phyloP scores from a whole-genome alignment of 2,888 invertebrate species.

The Balanococcus diminutus region DNA sequence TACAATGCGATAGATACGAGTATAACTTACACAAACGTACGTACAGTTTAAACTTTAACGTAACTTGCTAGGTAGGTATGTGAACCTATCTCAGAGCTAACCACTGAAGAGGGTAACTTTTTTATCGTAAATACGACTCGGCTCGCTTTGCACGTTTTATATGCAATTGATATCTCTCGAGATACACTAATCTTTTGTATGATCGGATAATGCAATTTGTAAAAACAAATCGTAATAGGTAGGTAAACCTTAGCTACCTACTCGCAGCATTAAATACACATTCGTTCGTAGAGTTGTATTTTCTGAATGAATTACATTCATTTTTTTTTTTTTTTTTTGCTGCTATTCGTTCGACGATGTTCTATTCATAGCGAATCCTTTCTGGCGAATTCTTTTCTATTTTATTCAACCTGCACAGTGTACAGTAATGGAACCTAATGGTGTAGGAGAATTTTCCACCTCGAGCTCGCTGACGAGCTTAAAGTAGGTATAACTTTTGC shows the following conservation, averaged over 20 bases:
- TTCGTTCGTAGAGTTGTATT: background rate
- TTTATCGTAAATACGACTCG: background rate
- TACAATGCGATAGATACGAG: background rate
- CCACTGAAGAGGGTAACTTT: background rate
- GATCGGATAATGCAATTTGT: background rate
- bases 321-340: background rate
- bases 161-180: constrained; percentile 31
- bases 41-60: background rate
- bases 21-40: background rate
- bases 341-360: background rate
- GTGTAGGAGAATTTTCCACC: background rate
- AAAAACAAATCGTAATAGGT: constrained; percentile 1
- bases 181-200: constrained; percentile 18
- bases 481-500: background rate
- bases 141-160: background rate
- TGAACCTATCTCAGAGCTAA: background rate
- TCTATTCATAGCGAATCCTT: background rate
- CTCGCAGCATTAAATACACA: background rate
- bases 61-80: background rate
- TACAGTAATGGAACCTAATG: background rate
- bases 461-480: background rate
- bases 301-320: background rate
- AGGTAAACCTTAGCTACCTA: background rate
- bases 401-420: background rate
- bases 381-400: background rate